phyloP scores from a whole-genome alignment of 2,888 invertebrate species.

The Drosophila affinis region DNA sequence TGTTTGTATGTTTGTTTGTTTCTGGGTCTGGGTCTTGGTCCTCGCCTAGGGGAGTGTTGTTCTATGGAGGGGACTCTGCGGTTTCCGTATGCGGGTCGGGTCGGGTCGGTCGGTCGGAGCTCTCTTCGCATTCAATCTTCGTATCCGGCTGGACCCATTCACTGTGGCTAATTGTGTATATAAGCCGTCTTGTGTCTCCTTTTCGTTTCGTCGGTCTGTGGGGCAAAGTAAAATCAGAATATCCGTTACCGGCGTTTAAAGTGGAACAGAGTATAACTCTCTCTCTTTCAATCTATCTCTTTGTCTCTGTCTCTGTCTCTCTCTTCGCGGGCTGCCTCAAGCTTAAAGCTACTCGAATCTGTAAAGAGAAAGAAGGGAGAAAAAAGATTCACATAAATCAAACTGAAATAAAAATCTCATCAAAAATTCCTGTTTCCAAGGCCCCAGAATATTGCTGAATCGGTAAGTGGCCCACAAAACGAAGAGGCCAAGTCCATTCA shows the following conservation, averaged over 20 bases:
- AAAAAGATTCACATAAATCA: constrained; percentile 29
- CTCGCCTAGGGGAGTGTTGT: constrained; percentile 27
- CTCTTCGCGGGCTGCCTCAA: too few relatives aligned
- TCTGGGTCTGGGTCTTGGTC: constrained; percentile 11
- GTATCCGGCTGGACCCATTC: constrained; percentile 34
- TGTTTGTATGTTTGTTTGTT: not conserved
- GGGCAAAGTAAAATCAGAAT: constrained; percentile 24
- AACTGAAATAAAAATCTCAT: constrained; percentile 31
- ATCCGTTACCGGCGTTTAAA: constrained; percentile 31
- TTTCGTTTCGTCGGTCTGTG: constrained; percentile 22
- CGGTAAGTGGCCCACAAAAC: constrained; percentile 10
- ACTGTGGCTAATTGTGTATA: constrained; percentile 44
- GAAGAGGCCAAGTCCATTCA: constrained; percentile 18
- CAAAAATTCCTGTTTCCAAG: constrained; percentile 3
- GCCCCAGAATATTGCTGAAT: constrained; percentile 19
- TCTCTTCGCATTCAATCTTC: constrained; percentile 12
- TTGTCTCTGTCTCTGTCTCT: not conserved
- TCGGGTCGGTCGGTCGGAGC: constrained; percentile 7
- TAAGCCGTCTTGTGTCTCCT: constrained; percentile 9
- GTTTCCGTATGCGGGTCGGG: constrained; percentile 39
- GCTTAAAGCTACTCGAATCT: constrained; percentile 32
- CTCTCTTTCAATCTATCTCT: not conserved
- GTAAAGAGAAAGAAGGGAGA: constrained; percentile 6
- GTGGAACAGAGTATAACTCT: not conserved
- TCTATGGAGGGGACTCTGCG: constrained; percentile 11